These are phyloP conservation scores for Thaleichthys pacificus DNA, from an alignment of 2,797 vertebrate genomes.

Conservation along the genomic window DNA sequence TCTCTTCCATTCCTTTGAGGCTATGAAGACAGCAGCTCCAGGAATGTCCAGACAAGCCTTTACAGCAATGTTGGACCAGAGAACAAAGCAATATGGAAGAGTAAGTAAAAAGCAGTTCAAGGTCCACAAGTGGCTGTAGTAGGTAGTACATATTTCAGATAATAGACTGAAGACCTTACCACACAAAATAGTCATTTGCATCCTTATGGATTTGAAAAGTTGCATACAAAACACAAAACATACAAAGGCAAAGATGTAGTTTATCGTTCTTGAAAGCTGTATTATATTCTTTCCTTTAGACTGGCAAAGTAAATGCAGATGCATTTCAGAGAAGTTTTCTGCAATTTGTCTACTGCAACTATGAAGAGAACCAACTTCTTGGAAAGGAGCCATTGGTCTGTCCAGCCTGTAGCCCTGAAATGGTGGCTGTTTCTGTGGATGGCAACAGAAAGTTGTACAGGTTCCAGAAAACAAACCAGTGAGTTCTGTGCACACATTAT, in stretches of 20 bases:
- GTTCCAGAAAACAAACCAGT: no score
- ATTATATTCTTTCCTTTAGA: no score
- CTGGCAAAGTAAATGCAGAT: no score
- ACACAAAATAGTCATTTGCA: background rate
- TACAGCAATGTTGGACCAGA: constrained; percentile 16
- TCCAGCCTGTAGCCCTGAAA: no score
- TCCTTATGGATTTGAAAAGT: background rate
- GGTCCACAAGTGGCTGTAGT: background rate
- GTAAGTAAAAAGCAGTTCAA: constrained; percentile 2
- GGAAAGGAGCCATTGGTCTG: no score
- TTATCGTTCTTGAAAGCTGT: no score
- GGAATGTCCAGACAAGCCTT: constrained; percentile 17
- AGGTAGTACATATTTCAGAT: background rate
- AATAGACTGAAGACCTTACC: background rate
- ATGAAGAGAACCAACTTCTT: background rate
- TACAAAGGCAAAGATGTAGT: no score
- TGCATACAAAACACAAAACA: background rate
- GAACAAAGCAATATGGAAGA: constrained; percentile 11
- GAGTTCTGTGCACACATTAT: no score
- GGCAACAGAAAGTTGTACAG: no score
- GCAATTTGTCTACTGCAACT: constrained; percentile 18
- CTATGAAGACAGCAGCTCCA: constrained; percentile 24
- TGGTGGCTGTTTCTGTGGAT: no score
- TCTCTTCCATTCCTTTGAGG: background rate
- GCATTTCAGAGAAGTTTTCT: no score